A percentile compares a stretch with the other conserved stretches of the same genome.
Conservation (phyloP, 2,797 vertebrate genomes). For the Halcyon leucocephala region DNA sequence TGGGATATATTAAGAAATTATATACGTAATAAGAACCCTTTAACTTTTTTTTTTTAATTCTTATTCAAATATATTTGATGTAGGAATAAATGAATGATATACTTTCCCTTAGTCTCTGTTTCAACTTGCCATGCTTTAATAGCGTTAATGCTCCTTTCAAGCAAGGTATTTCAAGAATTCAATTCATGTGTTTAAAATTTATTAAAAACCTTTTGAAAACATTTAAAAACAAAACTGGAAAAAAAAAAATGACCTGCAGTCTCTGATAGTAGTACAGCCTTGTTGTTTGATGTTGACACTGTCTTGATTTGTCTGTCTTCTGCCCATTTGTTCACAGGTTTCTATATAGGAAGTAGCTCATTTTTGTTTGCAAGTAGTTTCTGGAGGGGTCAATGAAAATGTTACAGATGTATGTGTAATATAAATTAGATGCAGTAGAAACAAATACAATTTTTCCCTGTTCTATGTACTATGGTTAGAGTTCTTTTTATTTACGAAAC, state of each 20-base stretch:
- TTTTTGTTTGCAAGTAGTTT: neutral
- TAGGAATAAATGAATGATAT: neutral
- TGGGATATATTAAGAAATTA: neutral
- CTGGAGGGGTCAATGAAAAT: neutral
- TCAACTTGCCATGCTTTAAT: neutral
- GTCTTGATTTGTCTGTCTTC: neutral
- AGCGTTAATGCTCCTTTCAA: neutral
- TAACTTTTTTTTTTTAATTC: neutral
- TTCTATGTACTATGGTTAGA: neutral
- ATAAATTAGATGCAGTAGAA: neutral
- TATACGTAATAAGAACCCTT: neutral
- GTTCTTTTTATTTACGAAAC: conserved; percentile 2
- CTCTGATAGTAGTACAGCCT: neutral
- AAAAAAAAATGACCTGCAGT: neutral
- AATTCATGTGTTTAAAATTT: neutral
- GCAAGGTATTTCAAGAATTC: neutral
- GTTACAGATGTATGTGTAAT: neutral
- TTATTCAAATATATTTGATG: neutral
- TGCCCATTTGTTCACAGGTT: neutral
- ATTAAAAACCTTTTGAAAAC: neutral
- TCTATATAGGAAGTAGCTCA: neutral
- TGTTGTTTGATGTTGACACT: neutral
- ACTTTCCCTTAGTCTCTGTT: neutral
- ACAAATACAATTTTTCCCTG: neutral
- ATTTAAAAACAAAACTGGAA: neutral